These are phyloP conservation scores for Argyra leucocephala DNA, from an alignment of 2,888 invertebrate genomes.

Conservation along the genomic window DNA sequence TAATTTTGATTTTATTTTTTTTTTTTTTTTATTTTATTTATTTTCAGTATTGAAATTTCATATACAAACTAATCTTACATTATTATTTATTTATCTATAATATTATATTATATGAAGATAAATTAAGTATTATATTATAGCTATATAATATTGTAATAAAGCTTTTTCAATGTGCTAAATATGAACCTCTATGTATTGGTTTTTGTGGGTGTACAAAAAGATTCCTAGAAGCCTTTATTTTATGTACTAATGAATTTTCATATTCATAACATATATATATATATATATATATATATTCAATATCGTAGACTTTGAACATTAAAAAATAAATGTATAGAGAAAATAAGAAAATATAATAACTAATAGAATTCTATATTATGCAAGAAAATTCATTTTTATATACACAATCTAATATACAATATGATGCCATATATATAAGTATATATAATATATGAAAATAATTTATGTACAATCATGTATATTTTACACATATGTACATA, in stretches of 20 bases:
- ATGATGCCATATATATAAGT: no score
- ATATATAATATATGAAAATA: not conserved
- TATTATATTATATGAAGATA: no score
- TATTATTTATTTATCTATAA: no score
- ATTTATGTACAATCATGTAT: not conserved
- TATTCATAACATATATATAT: not conserved
- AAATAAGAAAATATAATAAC: no score
- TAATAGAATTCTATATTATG: not conserved
- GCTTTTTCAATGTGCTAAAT: not conserved
- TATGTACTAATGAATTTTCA: not conserved
- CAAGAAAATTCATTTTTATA: not conserved
- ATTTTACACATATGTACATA: no score
- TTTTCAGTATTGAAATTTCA: no score
- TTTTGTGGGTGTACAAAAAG: constrained; percentile 10
- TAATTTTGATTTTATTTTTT: no score
- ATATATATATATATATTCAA: not conserved
- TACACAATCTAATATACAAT: not conserved
- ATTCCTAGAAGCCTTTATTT: not conserved
- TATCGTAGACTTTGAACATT: no score
- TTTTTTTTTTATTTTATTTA: no score
- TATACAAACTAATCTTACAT: no score
- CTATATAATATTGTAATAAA: not conserved
- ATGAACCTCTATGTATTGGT: constrained; percentile 9
- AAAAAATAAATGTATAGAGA: no score
- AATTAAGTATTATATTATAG: no score